phyloP scores from a whole-genome alignment of 2,113 vertebrate species.

The Entomyzon cyanotis region DNA sequence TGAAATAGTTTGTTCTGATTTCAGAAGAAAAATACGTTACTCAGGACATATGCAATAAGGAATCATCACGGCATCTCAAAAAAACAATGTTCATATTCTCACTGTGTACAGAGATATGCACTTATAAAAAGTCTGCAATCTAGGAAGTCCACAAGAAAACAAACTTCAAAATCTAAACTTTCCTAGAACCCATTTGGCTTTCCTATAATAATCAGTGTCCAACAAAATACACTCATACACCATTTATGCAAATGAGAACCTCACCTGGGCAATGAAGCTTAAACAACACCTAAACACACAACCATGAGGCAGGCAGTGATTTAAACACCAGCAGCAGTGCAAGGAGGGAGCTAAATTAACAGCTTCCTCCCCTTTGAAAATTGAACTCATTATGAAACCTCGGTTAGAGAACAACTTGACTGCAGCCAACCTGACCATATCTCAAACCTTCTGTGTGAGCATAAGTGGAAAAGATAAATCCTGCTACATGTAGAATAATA shows the following conservation, averaged over 20 bases:
- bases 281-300: slow-evolving; percentile 20
- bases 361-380: not conserved
- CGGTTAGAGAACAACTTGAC: not conserved
- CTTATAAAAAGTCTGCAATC: not conserved
- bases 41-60: not conserved
- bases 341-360: slow-evolving; percentile 18
- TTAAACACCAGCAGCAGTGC: not conserved
- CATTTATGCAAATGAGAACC: not conserved
- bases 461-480: slow-evolving; percentile 31
- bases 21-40: not conserved
- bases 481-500: not conserved
- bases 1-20: not conserved
- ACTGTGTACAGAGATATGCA: not conserved
- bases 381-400: slow-evolving; percentile 14
- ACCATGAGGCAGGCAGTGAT: not conserved
- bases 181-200: not conserved
- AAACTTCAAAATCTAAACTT: not conserved
- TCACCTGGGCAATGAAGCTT: not conserved
- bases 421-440: slow-evolving; percentile 2
- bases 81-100: not conserved
- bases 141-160: not conserved
- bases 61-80: not conserved
- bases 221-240: not conserved
- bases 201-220: not conserved
- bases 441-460: slow-evolving; percentile 8